Evolutionary conservation across 2,797 vertebrate species (phyloP).

Genomic region (Fistularia commersonii): DNA sequence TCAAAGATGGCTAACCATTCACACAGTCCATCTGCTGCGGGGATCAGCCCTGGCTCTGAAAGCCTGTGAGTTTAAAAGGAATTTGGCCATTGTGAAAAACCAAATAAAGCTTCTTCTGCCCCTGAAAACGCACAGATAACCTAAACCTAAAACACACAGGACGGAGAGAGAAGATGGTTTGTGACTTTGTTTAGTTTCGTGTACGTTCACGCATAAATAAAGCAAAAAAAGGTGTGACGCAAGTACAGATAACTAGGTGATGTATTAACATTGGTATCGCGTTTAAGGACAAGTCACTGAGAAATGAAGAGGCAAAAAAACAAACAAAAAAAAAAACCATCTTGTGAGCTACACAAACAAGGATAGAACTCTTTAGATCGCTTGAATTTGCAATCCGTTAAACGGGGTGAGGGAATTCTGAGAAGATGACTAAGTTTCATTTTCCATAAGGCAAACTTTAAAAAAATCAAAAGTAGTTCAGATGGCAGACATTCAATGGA

Average conservation of each 20-base stretch:
- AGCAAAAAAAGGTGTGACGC: too few relatives aligned
- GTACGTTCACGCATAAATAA: too few relatives aligned
- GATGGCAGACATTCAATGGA: neutral
- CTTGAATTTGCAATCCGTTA: too few relatives aligned
- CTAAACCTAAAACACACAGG: slow-evolving; percentile 42
- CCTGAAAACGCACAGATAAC: slow-evolving; percentile 58
- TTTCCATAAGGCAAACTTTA: too few relatives aligned
- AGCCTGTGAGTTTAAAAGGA: slow-evolving; percentile 86
- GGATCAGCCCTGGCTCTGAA: slow-evolving; percentile 79
- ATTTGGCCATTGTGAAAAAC: slow-evolving; percentile 84
- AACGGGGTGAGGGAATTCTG: too few relatives aligned
- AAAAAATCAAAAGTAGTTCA: too few relatives aligned
- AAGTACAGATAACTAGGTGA: too few relatives aligned
- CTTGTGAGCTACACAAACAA: too few relatives aligned
- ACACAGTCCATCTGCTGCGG: slow-evolving; percentile 94
- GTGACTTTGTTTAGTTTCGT: too few relatives aligned
- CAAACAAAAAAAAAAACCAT: too few relatives aligned
- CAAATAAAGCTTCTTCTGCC: slow-evolving; percentile 77
- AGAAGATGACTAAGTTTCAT: too few relatives aligned
- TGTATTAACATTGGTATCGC: neutral
- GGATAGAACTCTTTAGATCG: too few relatives aligned
- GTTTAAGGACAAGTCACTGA: slow-evolving; percentile 8
- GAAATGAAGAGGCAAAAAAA: neutral
- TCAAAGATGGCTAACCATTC: slow-evolving; percentile 94
- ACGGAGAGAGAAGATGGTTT: slow-evolving; percentile 10